A percentile compares a stretch with the other conserved stretches of the same genome.
These are phyloP conservation scores for Salminus brasiliensis DNA, from an alignment of 2,113 vertebrate species.

Conservation along the genomic window DNA sequence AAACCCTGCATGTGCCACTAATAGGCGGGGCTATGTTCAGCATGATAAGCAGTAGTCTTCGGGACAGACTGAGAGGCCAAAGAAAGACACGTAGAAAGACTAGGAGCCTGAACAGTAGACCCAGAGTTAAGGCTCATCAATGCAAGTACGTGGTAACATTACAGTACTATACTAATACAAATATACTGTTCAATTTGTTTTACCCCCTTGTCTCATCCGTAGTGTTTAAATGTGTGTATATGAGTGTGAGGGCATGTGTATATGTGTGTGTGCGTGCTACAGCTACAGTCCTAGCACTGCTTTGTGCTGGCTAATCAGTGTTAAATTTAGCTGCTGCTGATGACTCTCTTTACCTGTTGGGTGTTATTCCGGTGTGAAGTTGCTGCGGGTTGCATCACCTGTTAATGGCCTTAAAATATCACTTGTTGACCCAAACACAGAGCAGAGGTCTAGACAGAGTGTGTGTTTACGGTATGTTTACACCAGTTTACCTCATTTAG, in stretches of 20 bases:
- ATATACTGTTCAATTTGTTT: too few relatives aligned
- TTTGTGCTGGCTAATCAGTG: conserved; percentile 49
- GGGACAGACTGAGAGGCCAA: too few relatives aligned
- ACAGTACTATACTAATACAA: too few relatives aligned
- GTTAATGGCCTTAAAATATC: conserved; percentile 50
- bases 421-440: conserved; percentile 42
- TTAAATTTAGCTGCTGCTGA: conserved; percentile 49
- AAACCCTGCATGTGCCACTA: too few relatives aligned
- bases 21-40: too few relatives aligned
- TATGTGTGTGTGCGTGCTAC: not conserved
- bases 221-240: too few relatives aligned
- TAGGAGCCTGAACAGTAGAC: too few relatives aligned
- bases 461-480: conserved; percentile 22
- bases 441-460: conserved; percentile 33
- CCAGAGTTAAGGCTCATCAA: too few relatives aligned
- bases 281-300: not conserved
- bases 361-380: conserved; percentile 20
- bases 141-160: too few relatives aligned
- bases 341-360: conserved; percentile 30
- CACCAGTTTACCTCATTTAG: conserved; percentile 29
- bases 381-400: conserved; percentile 46
- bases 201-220: too few relatives aligned
- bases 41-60: too few relatives aligned
- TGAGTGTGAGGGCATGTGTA: conserved; percentile 24
- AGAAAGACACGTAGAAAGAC: too few relatives aligned